Conservation (phyloP, 2,888 invertebrate species). For the Autographa pulchrina region DNA sequence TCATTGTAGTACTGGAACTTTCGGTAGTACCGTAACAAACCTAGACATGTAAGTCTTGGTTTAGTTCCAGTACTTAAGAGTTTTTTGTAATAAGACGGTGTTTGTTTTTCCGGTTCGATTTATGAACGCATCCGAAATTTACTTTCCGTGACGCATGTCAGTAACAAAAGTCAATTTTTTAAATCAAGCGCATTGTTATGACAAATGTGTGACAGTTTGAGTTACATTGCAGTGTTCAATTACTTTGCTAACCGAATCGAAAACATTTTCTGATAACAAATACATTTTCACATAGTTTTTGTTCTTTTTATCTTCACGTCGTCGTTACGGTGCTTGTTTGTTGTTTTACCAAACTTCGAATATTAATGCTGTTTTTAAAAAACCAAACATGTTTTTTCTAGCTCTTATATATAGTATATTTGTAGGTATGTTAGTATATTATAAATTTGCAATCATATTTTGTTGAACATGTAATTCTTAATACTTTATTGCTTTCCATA, state of each 20-base stretch:
- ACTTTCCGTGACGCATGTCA: conserved; percentile 27
- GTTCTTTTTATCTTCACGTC: neutral
- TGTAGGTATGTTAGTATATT: neutral
- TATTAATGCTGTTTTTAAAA: neutral
- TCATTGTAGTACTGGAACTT: too few species aligned
- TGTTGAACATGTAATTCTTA: too few species aligned
- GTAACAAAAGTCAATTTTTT: conserved; percentile 24
- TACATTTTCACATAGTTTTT: conserved; percentile 1
- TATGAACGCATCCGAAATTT: conserved; percentile 31
- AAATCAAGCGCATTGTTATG: conserved; percentile 10
- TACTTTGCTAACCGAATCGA: conserved; percentile 2
- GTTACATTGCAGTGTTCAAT: conserved; percentile 8
- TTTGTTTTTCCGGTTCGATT: conserved; percentile 42
- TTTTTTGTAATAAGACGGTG: too few species aligned
- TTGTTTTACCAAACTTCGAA: neutral
- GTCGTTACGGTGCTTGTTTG: neutral
- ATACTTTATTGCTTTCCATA: too few species aligned
- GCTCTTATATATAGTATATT: neutral
- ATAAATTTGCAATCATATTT: too few species aligned
- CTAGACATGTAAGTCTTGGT: too few species aligned
- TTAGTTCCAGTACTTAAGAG: too few species aligned
- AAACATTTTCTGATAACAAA: conserved; percentile 1
- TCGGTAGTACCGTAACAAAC: too few species aligned
- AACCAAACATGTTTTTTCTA: neutral
- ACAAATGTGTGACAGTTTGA: conserved; percentile 2